phyloP scores from a whole-genome alignment of 2,888 invertebrate genomes.

The Drosophila incognita region DNA sequence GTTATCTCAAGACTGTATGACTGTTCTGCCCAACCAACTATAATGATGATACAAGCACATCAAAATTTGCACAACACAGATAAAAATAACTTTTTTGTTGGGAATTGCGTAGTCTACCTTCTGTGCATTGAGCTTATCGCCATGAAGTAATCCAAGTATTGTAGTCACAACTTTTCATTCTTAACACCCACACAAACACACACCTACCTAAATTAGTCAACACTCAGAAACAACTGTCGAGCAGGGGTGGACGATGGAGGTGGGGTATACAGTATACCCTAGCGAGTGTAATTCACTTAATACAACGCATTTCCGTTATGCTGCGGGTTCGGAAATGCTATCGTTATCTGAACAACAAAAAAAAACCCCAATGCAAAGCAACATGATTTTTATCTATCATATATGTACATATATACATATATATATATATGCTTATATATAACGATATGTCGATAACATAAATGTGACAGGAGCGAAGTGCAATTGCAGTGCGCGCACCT shows the following conservation, averaged over 20 bases:
- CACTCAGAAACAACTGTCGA: slow-evolving; percentile 24
- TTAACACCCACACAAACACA: slow-evolving; percentile 17
- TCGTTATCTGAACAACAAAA: slow-evolving; percentile 33
- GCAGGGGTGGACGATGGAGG: neutral
- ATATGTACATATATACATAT: neutral
- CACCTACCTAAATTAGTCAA: slow-evolving; percentile 64
- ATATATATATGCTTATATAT: neutral
- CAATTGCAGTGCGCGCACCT: slow-evolving; percentile 76
- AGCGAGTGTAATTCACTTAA: slow-evolving; percentile 67
- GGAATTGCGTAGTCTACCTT: slow-evolving; percentile 5
- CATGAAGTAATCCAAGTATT: slow-evolving; percentile 11
- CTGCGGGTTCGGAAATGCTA: slow-evolving; percentile 50
- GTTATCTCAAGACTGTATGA: neutral
- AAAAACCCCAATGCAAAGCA: slow-evolving; percentile 36
- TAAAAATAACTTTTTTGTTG: slow-evolving; percentile 10
- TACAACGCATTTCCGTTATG: slow-evolving; percentile 71
- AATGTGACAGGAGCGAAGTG: slow-evolving; percentile 66
- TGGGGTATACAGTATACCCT: neutral
- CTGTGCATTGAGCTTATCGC: slow-evolving; percentile 29
- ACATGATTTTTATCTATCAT: slow-evolving; percentile 53
- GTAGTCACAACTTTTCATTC: slow-evolving; percentile 35
- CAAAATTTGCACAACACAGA: slow-evolving; percentile 34
- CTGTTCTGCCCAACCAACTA: neutral
- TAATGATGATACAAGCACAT: slow-evolving; percentile 7
- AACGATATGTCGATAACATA: slow-evolving; percentile 65